Evolutionary conservation across 1,140 invertebrate species (phyloP), one percentile per base, ranked within the genome.

Genomic region (Ceratosolen fusciceps): DNA sequence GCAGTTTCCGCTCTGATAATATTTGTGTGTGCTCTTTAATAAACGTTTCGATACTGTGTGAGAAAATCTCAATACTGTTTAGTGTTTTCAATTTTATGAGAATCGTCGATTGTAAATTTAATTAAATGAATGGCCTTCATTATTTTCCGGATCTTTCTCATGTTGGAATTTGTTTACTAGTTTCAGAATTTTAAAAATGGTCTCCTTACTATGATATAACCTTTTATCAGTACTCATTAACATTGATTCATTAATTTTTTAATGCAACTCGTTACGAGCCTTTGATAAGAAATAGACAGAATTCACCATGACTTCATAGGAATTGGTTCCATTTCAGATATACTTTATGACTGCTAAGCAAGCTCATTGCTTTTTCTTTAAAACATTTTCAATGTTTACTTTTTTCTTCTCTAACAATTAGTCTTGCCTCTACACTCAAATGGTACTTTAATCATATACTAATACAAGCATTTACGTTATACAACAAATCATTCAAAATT

Each of bases 171-270:
- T 70, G 43, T 68, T 68, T 68, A 68, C 65, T 43, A 37, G 43
- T 70, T 70, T 24, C 43, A 54, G 54, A 60, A 31, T 62, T 62
- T 74, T 47, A 74, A 74, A 60, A 74, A 74, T 74, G 72, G 56
- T 26, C 37, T 62, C 34, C 34, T 24, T 43, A n/a, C 2, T 14
- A 47, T 29, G 37, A 74, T 24, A 74, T 74, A 74, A 74, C 72
- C 72, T 73, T 52, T 54, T 73, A 34, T 14, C 5, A 52, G 14
- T 73, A 54, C 2, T 58, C 19, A 29, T 26, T 60, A 19, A 60
- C 24, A n/a, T 74, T 43, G n/a, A 24, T 60, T 19, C 26, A 52
- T 54, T n/a, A n/a, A 34, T 60, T 7, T 16, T 62, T 54, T 21
- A 43, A 24, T n/a, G n/a, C n/a, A n/a, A n/a, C n/a, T n/a, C n/a